Evolutionary conservation across 2,113 vertebrate genomes (phyloP).

Genomic region (Crotophaga sulcirostris): DNA sequence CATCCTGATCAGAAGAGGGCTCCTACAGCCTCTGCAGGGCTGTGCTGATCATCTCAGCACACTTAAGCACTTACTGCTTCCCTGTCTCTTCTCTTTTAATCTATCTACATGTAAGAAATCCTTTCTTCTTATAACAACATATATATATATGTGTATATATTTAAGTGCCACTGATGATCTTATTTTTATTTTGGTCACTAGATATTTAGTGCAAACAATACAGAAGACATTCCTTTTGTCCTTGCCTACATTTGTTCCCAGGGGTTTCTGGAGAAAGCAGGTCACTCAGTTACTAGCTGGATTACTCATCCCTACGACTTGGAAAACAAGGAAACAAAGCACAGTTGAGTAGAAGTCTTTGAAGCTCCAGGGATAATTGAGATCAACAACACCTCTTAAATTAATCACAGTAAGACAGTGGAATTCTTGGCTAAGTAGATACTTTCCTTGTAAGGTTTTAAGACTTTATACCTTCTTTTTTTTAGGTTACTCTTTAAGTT

Average conservation of each 20-base stretch:
- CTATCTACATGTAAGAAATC: background rate
- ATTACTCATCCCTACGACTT: conserved; percentile 46
- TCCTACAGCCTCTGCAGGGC: background rate
- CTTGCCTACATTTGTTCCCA: background rate
- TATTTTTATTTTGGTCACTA: background rate
- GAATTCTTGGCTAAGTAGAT: background rate
- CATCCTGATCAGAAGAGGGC: background rate
- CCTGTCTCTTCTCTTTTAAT: background rate
- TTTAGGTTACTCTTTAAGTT: background rate
- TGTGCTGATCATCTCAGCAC: background rate
- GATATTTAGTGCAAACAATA: background rate
- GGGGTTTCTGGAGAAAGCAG: conserved; percentile 51
- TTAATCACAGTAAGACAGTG: conserved; percentile 23
- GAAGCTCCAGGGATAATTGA: conserved; percentile 60
- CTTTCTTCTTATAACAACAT: background rate
- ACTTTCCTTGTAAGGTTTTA: background rate
- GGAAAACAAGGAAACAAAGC: conserved; percentile 64
- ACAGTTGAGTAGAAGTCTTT: conserved; percentile 18
- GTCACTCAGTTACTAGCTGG: conserved; percentile 39
- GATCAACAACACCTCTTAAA: conserved; percentile 45
- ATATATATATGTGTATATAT: background rate
- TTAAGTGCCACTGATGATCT: background rate
- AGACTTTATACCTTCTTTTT: background rate
- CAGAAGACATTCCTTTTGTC: background rate
- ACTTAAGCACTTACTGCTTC: background rate